A percentile compares a stretch with the other conserved stretches of the same genome.
These are phyloP conservation scores for Heteractis magnifica DNA, from an alignment of 92 coral and sea anemone species.

Conservation along the genomic window DNA sequence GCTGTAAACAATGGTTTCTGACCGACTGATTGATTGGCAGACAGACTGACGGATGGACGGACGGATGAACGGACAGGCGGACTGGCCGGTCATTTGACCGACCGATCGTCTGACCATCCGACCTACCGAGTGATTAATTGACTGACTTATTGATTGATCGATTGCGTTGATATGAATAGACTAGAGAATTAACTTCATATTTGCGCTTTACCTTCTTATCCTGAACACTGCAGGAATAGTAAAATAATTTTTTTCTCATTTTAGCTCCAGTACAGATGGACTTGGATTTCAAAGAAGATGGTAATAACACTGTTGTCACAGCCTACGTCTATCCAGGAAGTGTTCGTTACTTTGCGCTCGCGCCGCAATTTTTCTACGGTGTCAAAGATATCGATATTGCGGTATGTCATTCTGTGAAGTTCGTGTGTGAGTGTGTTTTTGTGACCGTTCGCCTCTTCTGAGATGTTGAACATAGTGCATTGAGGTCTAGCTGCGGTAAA, in stretches of 20 bases:
- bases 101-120: background rate
- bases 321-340: conserved; percentile 55
- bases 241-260: background rate
- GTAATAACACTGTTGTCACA: conserved; percentile 46
- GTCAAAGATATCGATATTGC: conserved; percentile 38
- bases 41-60: background rate
- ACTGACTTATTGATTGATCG: background rate
- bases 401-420: conserved; percentile 14
- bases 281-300: conserved; percentile 39
- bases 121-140: background rate
- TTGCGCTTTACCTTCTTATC: too few species aligned
- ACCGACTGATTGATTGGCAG: too few species aligned
- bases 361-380: conserved; percentile 37
- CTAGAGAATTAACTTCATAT: too few species aligned
- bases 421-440: background rate
- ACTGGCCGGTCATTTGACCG: background rate
- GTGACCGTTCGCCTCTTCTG: background rate
- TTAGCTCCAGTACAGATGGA: conserved; percentile 53
- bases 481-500: too few species aligned
- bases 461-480: background rate
- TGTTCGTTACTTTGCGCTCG: conserved; percentile 53
- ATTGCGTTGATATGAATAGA: too few species aligned
- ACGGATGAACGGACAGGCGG: background rate
- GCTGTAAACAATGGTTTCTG: too few species aligned
- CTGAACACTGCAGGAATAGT: too few species aligned